These are phyloP conservation scores for Polypedilum pembai DNA, from an alignment of 1,140 invertebrate species.

Conservation along the genomic window DNA sequence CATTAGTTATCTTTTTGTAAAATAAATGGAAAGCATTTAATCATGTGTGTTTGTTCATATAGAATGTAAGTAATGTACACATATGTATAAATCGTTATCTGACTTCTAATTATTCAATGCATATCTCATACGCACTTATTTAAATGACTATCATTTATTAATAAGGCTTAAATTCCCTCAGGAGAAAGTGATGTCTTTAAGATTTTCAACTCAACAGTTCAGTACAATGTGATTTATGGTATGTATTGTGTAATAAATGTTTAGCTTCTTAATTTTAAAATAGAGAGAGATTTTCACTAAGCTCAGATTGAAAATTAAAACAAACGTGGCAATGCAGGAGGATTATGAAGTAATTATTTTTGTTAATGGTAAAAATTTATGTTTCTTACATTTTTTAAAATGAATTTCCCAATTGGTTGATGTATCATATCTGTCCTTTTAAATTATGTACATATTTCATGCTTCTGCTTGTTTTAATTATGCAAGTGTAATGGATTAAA, in stretches of 20 bases:
- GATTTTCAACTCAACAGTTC: neutral
- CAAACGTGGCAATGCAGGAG: no score
- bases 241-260: no score
- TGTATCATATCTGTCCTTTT: no score
- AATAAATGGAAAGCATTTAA: slow-evolving; percentile 1
- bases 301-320: no score
- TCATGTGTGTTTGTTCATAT: neutral
- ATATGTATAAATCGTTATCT: slow-evolving; percentile 3
- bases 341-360: no score
- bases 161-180: neutral
- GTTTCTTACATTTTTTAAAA: no score
- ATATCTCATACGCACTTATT: slow-evolving; percentile 18
- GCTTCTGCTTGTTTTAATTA: slow-evolving; percentile 24
- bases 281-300: no score
- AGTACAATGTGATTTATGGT: neutral
- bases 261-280: no score
- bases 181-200: slow-evolving; percentile 4
- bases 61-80: neutral
- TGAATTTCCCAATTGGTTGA: no score
- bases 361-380: no score
- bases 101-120: neutral
- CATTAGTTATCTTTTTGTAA: neutral
- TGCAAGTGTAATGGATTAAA: slow-evolving; percentile 27
- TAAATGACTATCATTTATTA: slow-evolving; percentile 19
- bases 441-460: neutral